A percentile compares a stretch with the other conserved stretches of the same genome.
Evolutionary conservation across 2,888 invertebrate genomes (phyloP).

Genomic region (Bedellia somnulentella): DNA sequence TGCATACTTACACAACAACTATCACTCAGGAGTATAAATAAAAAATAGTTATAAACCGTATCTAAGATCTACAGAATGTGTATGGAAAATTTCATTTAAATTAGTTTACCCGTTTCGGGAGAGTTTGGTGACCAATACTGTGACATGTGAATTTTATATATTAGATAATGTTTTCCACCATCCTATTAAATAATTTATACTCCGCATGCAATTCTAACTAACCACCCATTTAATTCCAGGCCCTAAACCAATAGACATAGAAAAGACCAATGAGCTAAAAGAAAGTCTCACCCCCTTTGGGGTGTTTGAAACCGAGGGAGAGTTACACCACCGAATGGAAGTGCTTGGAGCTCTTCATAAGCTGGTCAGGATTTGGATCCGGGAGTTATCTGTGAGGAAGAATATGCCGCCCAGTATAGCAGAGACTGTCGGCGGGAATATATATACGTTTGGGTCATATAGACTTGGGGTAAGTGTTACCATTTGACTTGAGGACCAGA

Average conservation of each 20-base stretch:
- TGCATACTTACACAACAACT: too few relatives aligned
- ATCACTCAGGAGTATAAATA: too few relatives aligned
- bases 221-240: slow-evolving; percentile 30
- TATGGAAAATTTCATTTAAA: too few relatives aligned
- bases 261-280: slow-evolving; percentile 75
- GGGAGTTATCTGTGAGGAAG: slow-evolving; percentile 81
- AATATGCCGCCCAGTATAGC: slow-evolving; percentile 92
- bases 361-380: slow-evolving; percentile 93
- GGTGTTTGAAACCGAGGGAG: slow-evolving; percentile 88
- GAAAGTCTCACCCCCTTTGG: slow-evolving; percentile 79
- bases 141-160: too few relatives aligned
- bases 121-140: too few relatives aligned
- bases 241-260: slow-evolving; percentile 77
- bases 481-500: too few relatives aligned
- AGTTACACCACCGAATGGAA: slow-evolving; percentile 87
- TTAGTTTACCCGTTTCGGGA: too few relatives aligned
- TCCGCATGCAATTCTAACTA: background rate
- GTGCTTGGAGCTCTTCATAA: slow-evolving; percentile 83
- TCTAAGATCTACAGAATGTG: too few relatives aligned
- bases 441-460: slow-evolving; percentile 99
- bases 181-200: background rate
- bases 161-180: slow-evolving; percentile 2
- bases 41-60: too few relatives aligned
- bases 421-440: slow-evolving; percentile 93
- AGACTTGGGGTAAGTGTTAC: slow-evolving; percentile 72